Evolutionary conservation across 53 echinoderm and acorn worm genomes (phyloP), one percentile per base, ranked within the genome.

Genomic region (Paracentrotus lividus): DNA sequence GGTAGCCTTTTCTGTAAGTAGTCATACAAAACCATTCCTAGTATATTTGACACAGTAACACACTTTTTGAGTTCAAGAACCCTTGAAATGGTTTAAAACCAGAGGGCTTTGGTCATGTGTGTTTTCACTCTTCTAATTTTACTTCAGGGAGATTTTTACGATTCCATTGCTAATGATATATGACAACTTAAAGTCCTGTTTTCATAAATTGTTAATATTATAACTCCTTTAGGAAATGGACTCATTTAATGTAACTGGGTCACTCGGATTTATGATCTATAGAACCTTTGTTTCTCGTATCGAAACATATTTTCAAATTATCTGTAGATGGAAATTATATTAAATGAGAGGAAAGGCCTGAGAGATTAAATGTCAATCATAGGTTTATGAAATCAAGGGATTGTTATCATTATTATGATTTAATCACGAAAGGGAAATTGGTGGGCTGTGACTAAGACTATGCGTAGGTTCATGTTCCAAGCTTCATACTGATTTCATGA

Each of bases 11-110:
- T 18, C 72, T 72, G 6, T 9, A 18, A 38, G 15, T 5, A 27
- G 18, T 36, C 18, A 7, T 29, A 18, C 8, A 67, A 12, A 67
- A 67, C 9, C 43, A 77, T 20, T 42, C 18, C 26, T n/a, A 49
- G 81, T 45, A 81, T 47, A 47, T 81, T 81, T 81, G 81, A 49
- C 81, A 81, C 49, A 45, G 81, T 45, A 33, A 78, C 78, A 78
- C 43, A 45, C 8, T 45, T 47, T 9, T 47, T 81, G 21, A 76
- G 20, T 81, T 81, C 27, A 81, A n/a, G 49, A n/a, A 47, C 45
- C n/a, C 26, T 43, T 24, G 44, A 81, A 44, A 26, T 81, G 47
- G 40, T 40, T 72, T 16, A 40, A 72, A 31, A 64, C 13, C 31
- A 9, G 64, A 81, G 13, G 47, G n/a, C 24, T 47, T 0, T 45